phyloP scores from a whole-genome alignment of 2,888 invertebrate species.

The Drosophila tanythrix region DNA sequence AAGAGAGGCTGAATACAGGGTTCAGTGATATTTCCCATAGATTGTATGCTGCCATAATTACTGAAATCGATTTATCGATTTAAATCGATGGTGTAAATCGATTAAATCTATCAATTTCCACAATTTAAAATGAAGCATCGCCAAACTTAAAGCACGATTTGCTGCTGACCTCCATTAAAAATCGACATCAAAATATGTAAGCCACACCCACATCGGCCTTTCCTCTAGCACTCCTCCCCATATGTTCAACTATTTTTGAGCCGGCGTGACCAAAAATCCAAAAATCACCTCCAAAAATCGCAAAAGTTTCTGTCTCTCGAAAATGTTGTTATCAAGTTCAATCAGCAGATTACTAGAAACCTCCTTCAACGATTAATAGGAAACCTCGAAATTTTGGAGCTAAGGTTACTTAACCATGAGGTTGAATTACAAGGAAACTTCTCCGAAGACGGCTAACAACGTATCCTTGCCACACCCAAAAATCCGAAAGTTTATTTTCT shows the following conservation, averaged over 20 bases:
- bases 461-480: background rate
- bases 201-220: rapidly evolving
- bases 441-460: background rate
- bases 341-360: background rate
- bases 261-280: background rate
- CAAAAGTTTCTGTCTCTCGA: background rate
- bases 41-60: rapidly evolving
- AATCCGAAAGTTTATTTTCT: rapidly evolving
- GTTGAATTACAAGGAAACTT: background rate
- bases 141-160: background rate
- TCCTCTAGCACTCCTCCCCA: background rate
- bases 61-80: no score
- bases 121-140: background rate
- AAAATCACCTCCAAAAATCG: background rate
- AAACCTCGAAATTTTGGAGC: background rate
- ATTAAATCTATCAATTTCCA: no score
- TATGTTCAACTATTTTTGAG: no score
- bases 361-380: background rate
- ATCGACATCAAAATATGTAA: background rate
- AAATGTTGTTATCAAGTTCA: background rate
- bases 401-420: background rate
- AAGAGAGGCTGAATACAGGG: background rate
- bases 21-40: background rate
- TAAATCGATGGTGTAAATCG: no score
- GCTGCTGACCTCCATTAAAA: background rate